These are phyloP conservation scores for Catharus fuscescens DNA, from an alignment of 2,113 vertebrate genomes.

Conservation along the genomic window DNA sequence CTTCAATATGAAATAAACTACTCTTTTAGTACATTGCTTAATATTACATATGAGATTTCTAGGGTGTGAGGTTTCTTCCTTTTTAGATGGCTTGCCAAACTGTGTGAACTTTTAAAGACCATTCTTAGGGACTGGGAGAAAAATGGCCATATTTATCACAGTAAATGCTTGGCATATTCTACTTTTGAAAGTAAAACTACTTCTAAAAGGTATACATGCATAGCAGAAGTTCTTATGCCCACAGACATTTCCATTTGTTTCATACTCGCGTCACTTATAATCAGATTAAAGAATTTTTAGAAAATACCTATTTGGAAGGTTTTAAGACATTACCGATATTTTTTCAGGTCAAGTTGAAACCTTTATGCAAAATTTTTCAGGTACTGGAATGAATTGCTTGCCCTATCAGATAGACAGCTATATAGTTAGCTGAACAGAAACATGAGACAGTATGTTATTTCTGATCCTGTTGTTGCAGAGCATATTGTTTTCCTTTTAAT, in stretches of 20 bases:
- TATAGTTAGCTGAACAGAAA: constrained; percentile 15
- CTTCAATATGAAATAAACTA: not conserved
- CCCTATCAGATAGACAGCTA: not conserved
- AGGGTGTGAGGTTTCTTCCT: not conserved
- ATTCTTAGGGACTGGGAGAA: constrained; percentile 24
- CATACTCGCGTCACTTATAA: constrained; percentile 14
- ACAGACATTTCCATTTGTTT: constrained; percentile 56
- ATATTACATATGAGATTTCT: not conserved
- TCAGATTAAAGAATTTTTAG: constrained; percentile 50
- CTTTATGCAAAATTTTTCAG: constrained; percentile 7
- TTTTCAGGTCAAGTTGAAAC: constrained; percentile 42
- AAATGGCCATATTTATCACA: constrained; percentile 16
- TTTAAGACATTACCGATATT: constrained; percentile 22
- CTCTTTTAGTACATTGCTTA: constrained; percentile 2
- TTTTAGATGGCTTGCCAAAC: constrained; percentile 27
- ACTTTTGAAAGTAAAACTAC: constrained; percentile 56
- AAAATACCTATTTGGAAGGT: constrained; percentile 54
- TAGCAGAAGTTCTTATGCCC: constrained; percentile 38
- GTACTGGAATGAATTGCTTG: not conserved
- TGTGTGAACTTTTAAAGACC: constrained; percentile 44
- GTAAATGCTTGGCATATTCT: constrained; percentile 39
- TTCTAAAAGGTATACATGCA: constrained; percentile 47
- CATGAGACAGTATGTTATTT: constrained; percentile 31
- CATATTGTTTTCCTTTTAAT: constrained; percentile 52
- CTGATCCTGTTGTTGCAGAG: not conserved